Conservation (phyloP, 2,113 vertebrate species). For the Sphaerodactylus townsendi region DNA sequence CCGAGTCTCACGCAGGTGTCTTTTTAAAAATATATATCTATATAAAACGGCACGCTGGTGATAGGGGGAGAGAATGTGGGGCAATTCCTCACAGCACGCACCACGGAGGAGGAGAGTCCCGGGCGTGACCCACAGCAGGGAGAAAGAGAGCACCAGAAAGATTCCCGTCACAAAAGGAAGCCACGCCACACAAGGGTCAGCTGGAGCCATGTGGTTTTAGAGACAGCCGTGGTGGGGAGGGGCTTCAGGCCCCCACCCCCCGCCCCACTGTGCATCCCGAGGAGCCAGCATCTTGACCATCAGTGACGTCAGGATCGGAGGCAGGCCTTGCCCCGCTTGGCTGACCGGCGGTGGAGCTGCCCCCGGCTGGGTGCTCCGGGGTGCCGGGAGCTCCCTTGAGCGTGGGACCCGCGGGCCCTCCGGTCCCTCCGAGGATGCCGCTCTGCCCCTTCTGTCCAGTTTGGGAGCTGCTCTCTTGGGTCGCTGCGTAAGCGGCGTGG, state of each 20-base stretch:
- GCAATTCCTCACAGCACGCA: background rate
- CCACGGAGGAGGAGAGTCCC: no score
- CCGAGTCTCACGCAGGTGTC: background rate
- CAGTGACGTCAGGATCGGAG: background rate
- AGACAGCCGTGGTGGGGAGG: no score
- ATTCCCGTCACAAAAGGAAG: background rate
- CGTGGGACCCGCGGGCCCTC: accelerated
- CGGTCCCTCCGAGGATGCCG: accelerated
- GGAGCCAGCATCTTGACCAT: conserved; percentile 1
- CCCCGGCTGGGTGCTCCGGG: background rate
- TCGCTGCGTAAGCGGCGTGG: accelerated
- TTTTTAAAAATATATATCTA: no score
- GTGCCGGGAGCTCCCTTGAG: background rate
- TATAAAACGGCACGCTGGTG: background rate
- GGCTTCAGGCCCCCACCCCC: conserved; percentile 1
- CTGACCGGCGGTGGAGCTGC: background rate
- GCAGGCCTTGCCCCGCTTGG: background rate
- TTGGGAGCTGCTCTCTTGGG: background rate
- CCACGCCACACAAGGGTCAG: background rate
- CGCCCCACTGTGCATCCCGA: conserved; percentile 45
- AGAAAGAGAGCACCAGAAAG: background rate
- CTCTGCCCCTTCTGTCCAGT: background rate
- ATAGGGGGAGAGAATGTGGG: background rate
- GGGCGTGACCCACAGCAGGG: background rate
- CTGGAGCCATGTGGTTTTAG: background rate